These are phyloP conservation scores for Eulemur albifrons DNA, from an alignment of 2,797 vertebrate genomes.

Conservation along the genomic window DNA sequence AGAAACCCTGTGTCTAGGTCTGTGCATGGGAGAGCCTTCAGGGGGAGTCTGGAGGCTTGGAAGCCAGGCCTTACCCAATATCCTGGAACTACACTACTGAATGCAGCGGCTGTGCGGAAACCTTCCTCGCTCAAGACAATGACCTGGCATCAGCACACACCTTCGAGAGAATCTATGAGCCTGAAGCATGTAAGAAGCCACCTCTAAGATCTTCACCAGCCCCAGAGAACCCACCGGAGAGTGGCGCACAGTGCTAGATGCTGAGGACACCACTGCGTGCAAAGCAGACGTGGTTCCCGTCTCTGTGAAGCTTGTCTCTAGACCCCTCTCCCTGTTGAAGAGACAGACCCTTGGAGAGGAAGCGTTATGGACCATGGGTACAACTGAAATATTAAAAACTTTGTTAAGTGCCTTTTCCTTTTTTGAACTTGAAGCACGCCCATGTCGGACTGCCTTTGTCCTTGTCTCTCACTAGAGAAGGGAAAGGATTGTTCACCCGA, in stretches of 20 bases:
- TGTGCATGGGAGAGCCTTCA: neutral
- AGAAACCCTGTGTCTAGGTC: neutral
- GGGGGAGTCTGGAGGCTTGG: neutral
- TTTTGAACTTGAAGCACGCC: neutral
- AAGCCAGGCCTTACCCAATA: neutral
- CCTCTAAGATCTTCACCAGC: neutral
- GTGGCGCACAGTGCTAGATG: neutral
- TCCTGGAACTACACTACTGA: neutral
- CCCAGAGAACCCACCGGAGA: neutral
- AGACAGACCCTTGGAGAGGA: neutral
- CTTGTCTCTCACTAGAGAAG: neutral
- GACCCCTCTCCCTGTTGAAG: neutral
- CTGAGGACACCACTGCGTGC: rapidly evolving
- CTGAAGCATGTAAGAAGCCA: neutral
- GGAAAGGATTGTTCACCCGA: neutral
- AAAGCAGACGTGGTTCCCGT: neutral
- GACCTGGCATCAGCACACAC: neutral
- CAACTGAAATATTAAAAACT: neutral
- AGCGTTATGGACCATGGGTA: rapidly evolving
- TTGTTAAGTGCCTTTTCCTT: neutral
- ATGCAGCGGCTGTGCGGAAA: neutral
- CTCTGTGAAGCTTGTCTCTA: neutral
- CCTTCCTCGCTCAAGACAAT: neutral
- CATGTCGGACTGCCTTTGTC: neutral
- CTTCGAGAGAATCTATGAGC: neutral